Evolutionary conservation across 2,113 vertebrate species (phyloP).

Genomic region (Eulemur macaco): DNA sequence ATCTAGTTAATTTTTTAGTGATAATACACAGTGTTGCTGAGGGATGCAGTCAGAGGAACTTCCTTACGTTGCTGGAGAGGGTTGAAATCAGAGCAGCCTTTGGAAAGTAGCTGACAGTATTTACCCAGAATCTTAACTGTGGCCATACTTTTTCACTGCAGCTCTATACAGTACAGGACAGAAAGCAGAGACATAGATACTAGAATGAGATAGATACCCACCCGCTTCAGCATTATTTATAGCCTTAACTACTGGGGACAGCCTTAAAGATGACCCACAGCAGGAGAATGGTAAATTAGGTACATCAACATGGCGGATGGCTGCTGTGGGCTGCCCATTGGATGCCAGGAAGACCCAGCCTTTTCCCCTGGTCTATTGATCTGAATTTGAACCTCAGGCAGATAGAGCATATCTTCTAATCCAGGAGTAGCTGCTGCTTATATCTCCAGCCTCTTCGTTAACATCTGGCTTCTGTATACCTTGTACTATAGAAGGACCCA

Average conservation of each 20-base stretch:
- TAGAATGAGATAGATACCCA: too few relatives aligned
- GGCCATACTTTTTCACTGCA: background rate
- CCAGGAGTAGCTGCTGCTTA: too few relatives aligned
- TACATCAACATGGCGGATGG: fast-evolving
- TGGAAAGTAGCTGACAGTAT: background rate
- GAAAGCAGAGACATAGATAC: background rate
- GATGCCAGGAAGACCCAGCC: background rate
- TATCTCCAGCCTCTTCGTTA: background rate
- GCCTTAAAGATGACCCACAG: background rate
- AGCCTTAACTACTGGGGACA: background rate
- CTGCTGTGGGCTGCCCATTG: background rate
- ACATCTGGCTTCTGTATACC: background rate
- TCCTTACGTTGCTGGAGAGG: background rate
- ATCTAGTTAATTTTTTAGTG: background rate
- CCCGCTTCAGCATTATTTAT: background rate
- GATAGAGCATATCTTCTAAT: background rate
- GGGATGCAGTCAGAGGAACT: background rate
- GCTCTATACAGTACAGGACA: background rate
- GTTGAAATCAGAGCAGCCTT: background rate
- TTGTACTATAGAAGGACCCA: background rate
- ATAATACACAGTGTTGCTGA: background rate
- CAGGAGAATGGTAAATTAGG: background rate
- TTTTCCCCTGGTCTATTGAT: background rate
- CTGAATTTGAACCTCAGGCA: background rate
- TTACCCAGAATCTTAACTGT: background rate